These are phyloP conservation scores for Melanitta fusca DNA, from an alignment of 2,797 vertebrate genomes.

Conservation along the genomic window DNA sequence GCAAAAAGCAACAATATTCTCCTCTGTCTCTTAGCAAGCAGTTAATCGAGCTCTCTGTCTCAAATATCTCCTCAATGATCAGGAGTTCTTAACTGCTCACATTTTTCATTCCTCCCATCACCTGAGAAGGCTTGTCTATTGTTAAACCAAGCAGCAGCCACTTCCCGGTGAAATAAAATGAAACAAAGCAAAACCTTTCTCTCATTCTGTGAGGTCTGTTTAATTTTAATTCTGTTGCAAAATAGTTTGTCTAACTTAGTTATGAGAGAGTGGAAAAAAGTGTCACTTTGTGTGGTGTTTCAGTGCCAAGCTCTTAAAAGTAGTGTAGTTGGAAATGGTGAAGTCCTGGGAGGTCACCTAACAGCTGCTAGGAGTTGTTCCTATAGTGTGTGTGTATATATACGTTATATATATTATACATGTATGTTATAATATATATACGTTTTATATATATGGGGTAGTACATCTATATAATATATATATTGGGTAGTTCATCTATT, in stretches of 20 bases:
- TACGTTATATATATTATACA: too few relatives aligned
- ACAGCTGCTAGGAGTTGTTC: neutral
- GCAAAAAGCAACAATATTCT: neutral
- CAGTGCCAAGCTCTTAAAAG: neutral
- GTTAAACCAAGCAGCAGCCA: neutral
- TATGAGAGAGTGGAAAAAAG: neutral
- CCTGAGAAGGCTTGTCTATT: slow-evolving; percentile 37
- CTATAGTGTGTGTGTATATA: neutral
- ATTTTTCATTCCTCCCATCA: slow-evolving; percentile 67
- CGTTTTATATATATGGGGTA: too few relatives aligned
- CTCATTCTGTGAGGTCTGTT: neutral
- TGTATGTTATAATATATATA: too few relatives aligned
- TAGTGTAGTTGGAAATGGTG: neutral
- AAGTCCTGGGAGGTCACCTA: neutral
- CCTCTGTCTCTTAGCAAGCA: slow-evolving; percentile 21
- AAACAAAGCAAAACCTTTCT: slow-evolving; percentile 18
- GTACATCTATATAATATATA: too few relatives aligned
- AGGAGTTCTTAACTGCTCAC: slow-evolving; percentile 54
- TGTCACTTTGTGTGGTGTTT: neutral
- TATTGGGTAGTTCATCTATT: neutral
- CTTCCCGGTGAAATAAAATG: slow-evolving; percentile 6
- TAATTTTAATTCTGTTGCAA: neutral
- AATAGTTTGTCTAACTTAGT: neutral
- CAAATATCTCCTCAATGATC: slow-evolving; percentile 65
- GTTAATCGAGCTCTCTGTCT: slow-evolving; percentile 53